Percentiles rank a stretch among this genome's conserved stretches.
Evolutionary conservation across 2,113 vertebrate species (phyloP).

Genomic region (Camelus bactrianus): DNA sequence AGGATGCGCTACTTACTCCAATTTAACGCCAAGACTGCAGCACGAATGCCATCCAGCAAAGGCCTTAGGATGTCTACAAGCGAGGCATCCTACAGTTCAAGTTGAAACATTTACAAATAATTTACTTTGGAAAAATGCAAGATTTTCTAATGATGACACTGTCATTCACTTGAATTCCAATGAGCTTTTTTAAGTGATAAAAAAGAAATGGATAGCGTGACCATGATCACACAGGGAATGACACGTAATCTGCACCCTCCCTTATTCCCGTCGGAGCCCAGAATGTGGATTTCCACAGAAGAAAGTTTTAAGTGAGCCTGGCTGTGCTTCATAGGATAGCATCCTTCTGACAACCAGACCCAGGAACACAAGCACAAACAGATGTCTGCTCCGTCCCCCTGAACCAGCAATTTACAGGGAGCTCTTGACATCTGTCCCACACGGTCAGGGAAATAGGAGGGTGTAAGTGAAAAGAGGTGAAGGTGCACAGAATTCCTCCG

Average conservation of each 20-base stretch:
- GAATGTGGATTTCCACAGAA: neutral
- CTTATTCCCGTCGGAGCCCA: neutral
- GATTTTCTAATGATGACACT: neutral
- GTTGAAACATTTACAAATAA: neutral
- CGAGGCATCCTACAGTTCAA: neutral
- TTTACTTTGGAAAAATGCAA: slow-evolving; percentile 20
- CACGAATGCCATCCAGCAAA: neutral
- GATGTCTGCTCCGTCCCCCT: neutral
- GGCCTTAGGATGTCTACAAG: neutral
- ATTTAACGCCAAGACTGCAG: neutral
- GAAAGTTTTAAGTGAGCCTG: neutral
- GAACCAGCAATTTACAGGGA: neutral
- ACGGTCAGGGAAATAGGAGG: neutral
- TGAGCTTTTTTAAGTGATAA: neutral
- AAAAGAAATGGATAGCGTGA: neutral
- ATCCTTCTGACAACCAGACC: neutral
- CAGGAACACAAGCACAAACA: neutral
- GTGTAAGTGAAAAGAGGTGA: neutral
- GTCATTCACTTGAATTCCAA: neutral
- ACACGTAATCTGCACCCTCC: neutral
- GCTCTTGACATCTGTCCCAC: neutral
- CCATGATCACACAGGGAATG: neutral
- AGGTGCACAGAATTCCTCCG: neutral
- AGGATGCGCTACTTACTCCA: neutral
- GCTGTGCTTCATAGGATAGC: neutral